phyloP scores from a whole-genome alignment of 35 echinoderm and acorn worm species.

The Diadema setosum region DNA sequence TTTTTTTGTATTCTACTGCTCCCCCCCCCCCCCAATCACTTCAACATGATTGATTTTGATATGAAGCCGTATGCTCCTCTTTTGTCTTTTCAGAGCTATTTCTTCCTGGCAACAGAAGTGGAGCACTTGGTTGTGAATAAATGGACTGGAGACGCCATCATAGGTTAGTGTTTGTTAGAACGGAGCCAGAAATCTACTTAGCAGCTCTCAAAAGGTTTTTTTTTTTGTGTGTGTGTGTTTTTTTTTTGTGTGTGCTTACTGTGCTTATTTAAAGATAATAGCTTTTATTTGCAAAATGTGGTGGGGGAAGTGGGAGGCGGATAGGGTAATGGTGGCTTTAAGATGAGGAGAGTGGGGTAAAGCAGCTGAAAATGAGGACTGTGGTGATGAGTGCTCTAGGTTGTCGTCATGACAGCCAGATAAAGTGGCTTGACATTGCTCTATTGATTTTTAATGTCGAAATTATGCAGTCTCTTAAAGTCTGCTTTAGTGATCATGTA shows the following conservation, averaged over 20 bases:
- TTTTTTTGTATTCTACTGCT: no score
- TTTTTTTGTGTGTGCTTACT: not conserved
- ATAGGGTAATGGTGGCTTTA: not conserved
- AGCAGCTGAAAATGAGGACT: no score
- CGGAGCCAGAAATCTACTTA: not conserved
- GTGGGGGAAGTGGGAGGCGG: not conserved
- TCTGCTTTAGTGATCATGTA: no score
- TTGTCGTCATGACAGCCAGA: no score
- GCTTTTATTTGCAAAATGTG: not conserved
- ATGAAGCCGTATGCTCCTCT: no score
- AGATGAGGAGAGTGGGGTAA: no score
- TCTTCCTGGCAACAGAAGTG: constrained; percentile 14
- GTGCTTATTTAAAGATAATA: not conserved
- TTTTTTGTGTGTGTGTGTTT: not conserved
- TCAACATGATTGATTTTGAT: no score
- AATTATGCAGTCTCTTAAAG: no score
- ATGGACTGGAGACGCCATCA: not conserved
- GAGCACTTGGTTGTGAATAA: not conserved
- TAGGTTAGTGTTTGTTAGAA: not conserved
- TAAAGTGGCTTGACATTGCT: no score
- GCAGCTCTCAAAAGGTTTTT: not conserved
- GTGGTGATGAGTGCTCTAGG: no score
- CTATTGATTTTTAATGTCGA: no score
- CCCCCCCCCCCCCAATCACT: no score
- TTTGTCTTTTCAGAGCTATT: not conserved